phyloP scores from a whole-genome alignment of 2,888 invertebrate genomes.

The Lithosia quadra region DNA sequence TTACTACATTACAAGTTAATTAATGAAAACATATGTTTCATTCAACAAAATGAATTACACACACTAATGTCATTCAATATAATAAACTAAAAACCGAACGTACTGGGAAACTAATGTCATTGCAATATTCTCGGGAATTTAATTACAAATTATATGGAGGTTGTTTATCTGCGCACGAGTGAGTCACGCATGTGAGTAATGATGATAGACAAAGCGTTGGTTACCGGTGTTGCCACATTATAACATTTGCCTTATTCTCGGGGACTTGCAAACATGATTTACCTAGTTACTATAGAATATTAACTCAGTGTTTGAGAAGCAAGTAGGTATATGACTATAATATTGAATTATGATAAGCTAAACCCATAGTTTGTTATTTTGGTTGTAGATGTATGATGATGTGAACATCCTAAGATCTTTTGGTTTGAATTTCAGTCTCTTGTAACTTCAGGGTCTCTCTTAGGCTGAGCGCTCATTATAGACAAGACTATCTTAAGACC shows the following conservation, averaged over 20 bases:
- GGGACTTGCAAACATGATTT: slow-evolving; percentile 48
- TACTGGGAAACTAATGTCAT: slow-evolving; percentile 66
- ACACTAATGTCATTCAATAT: slow-evolving; percentile 25
- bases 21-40: slow-evolving; percentile 33
- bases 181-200: slow-evolving; percentile 77
- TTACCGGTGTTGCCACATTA: slow-evolving; percentile 42
- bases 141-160: slow-evolving; percentile 69
- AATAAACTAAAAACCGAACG: slow-evolving; percentile 35
- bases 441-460: no score
- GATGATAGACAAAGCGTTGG: slow-evolving; percentile 46
- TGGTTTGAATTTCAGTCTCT: neutral
- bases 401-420: neutral
- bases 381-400: neutral
- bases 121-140: slow-evolving; percentile 72
- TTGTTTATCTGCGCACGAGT: slow-evolving; percentile 64
- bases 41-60: slow-evolving; percentile 24
- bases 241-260: slow-evolving; percentile 45
- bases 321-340: neutral
- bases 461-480: no score
- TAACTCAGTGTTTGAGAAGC: neutral
- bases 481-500: no score
- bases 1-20: slow-evolving; percentile 30
- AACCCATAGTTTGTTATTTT: neutral
- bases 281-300: neutral
- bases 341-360: neutral